Percentiles rank a stretch among this genome's conserved stretches.
Conservation (phyloP, 2,888 invertebrate genomes). For the Volucella zonaria region DNA sequence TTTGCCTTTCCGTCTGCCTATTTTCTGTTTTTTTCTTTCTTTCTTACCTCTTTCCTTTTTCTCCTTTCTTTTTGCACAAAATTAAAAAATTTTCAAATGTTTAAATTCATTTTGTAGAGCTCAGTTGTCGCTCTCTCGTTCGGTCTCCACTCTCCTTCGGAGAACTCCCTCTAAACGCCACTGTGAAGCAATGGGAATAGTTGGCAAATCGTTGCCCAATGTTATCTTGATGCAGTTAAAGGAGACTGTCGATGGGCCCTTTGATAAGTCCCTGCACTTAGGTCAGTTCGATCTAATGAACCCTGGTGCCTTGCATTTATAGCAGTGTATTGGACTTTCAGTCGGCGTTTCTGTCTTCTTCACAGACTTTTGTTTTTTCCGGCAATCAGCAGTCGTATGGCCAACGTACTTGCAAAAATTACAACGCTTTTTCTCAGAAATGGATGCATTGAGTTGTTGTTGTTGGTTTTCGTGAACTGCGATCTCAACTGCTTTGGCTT, state of each 20-base stretch:
- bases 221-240: constrained; percentile 30
- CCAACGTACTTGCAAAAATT: constrained; percentile 19
- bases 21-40: too few relatives aligned
- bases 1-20: too few relatives aligned
- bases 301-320: constrained; percentile 15
- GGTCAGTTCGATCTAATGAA: constrained; percentile 22
- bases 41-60: too few relatives aligned
- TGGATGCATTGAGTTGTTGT: neutral
- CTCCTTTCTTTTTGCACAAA: too few relatives aligned
- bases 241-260: constrained; percentile 16
- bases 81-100: too few relatives aligned
- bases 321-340: neutral
- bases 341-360: neutral
- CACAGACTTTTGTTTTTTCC: neutral
- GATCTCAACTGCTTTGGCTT: constrained; percentile 23
- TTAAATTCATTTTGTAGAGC: too few relatives aligned
- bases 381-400: constrained; percentile 4
- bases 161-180: too few relatives aligned
- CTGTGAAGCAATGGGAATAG: neutral
- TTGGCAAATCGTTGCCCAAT: constrained; percentile 8
- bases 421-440: constrained; percentile 3
- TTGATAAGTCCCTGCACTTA: constrained; percentile 27
- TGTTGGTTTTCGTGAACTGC: neutral
- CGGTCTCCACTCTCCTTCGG: too few relatives aligned
- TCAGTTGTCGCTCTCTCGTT: too few relatives aligned